These are phyloP conservation scores for Hipposideros armiger DNA, from an alignment of 2,113 vertebrate genomes.

Conservation along the genomic window DNA sequence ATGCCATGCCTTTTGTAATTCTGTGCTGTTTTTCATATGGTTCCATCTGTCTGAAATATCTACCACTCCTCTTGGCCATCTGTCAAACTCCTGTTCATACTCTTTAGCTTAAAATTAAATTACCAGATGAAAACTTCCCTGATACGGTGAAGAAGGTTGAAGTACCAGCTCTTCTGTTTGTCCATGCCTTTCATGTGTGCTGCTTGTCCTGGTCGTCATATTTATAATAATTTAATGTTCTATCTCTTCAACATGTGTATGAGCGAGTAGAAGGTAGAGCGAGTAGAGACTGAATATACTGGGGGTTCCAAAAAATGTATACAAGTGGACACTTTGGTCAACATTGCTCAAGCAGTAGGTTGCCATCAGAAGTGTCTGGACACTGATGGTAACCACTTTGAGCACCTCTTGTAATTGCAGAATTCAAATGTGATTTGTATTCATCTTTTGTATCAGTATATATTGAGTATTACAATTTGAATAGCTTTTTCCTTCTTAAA, in stretches of 20 bases:
- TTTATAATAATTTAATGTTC: neutral
- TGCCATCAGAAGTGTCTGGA: no score
- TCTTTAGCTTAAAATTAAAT: constrained; percentile 56
- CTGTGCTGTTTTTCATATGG: constrained; percentile 54
- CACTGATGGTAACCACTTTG: no score
- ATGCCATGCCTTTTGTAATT: constrained; percentile 44
- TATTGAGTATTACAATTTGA: no score
- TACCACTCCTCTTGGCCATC: constrained; percentile 54
- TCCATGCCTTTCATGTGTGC: neutral
- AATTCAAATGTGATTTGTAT: no score
- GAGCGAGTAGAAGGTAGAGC: neutral
- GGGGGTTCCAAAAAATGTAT: no score
- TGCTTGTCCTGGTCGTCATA: neutral
- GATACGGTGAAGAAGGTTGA: neutral
- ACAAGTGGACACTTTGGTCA: no score
- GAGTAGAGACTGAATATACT: no score
- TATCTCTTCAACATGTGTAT: constrained; percentile 33
- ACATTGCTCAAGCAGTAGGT: no score
- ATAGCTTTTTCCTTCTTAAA: no score
- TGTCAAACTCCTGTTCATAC: constrained; percentile 65
- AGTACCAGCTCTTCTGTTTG: neutral
- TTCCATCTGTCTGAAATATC: constrained; percentile 66
- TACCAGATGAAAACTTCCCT: neutral
- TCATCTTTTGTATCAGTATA: no score
- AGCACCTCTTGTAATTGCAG: no score